These are phyloP conservation scores for Parelbella ahira DNA, from an alignment of 2,888 invertebrate species.

Conservation along the genomic window DNA sequence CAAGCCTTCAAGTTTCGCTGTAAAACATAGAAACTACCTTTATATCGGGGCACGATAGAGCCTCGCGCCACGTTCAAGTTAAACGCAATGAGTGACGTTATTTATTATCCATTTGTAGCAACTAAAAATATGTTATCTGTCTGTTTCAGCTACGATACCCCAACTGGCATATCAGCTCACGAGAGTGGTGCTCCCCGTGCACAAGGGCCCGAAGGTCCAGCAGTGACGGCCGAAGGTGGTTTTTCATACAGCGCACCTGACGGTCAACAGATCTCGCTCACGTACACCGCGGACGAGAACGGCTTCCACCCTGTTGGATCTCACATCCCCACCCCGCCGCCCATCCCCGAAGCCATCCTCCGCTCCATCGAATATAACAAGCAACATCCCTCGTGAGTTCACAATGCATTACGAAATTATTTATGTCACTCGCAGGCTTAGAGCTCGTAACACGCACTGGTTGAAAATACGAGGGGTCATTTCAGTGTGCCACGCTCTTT, in stretches of 20 bases:
- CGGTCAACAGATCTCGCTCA: constrained; percentile 82
- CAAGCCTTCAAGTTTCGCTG: too few species aligned
- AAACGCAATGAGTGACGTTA: too few species aligned
- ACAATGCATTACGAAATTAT: constrained; percentile 18
- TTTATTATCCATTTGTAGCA: too few species aligned
- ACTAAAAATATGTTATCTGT: too few species aligned
- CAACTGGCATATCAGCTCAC: constrained; percentile 82
- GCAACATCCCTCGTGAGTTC: constrained; percentile 39
- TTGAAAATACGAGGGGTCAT: too few species aligned
- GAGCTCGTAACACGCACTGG: too few species aligned
- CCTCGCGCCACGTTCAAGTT: too few species aligned
- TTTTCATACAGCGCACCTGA: constrained; percentile 85
- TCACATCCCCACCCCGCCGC: constrained; percentile 81
- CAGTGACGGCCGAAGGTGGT: constrained; percentile 82
- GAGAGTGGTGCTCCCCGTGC: constrained; percentile 82
- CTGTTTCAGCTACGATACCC: constrained; percentile 79
- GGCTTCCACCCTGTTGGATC: constrained; percentile 84
- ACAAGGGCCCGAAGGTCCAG: constrained; percentile 73
- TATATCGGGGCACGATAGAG: too few species aligned
- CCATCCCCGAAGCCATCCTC: constrained; percentile 80
- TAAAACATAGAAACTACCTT: too few species aligned
- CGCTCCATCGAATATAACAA: constrained; percentile 72
- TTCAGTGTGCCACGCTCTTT: too few species aligned
- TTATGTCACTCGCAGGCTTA: constrained; percentile 6
- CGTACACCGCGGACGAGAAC: constrained; percentile 86